phyloP scores from a whole-genome alignment of 1,140 invertebrate genomes.

The Drosophila aff. region DNA sequence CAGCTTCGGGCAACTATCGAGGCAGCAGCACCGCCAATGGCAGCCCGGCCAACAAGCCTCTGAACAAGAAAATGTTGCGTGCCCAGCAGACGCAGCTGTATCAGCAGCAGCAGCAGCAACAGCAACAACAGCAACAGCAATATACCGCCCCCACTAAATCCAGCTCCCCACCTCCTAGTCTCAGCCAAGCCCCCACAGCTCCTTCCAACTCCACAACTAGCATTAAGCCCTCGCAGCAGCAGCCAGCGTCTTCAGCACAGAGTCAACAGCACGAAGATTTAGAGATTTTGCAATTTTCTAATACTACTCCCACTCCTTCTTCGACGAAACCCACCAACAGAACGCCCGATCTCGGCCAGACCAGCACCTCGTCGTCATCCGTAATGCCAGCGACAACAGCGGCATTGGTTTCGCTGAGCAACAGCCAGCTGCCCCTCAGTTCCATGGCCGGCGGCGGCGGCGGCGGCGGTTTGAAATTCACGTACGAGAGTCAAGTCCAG shows the following conservation, averaged over 20 bases:
- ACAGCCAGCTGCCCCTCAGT: slow-evolving; percentile 33
- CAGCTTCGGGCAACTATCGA: slow-evolving; percentile 36
- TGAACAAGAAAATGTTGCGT: slow-evolving; percentile 83
- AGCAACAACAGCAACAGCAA: slow-evolving; percentile 56
- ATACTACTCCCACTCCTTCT: slow-evolving; percentile 60
- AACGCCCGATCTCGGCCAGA: slow-evolving; percentile 73
- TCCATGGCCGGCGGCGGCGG: slow-evolving; percentile 7
- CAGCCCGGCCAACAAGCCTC: slow-evolving; percentile 66
- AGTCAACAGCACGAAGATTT: slow-evolving; percentile 70
- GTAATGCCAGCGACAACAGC: slow-evolving; percentile 34
- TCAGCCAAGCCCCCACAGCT: slow-evolving; percentile 51
- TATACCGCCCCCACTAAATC: slow-evolving; percentile 46
- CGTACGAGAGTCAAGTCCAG: slow-evolving; percentile 79
- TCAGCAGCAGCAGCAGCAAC: slow-evolving; percentile 59
- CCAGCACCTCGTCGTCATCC: slow-evolving; percentile 26
- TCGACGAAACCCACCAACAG: slow-evolving; percentile 65
- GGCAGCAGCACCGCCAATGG: slow-evolving; percentile 27
- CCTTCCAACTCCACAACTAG: slow-evolving; percentile 37
- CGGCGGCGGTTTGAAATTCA: slow-evolving; percentile 78
- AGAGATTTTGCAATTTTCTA: slow-evolving; percentile 80
- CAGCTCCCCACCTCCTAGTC: slow-evolving; percentile 55
- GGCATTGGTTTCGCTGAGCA: slow-evolving; percentile 16
- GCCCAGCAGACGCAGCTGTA: slow-evolving; percentile 77
- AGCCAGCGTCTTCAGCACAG: slow-evolving; percentile 52
- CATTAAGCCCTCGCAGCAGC: slow-evolving; percentile 58